These are phyloP conservation scores for Buceros bicornis DNA, from an alignment of 2,797 vertebrate genomes.

Conservation along the genomic window DNA sequence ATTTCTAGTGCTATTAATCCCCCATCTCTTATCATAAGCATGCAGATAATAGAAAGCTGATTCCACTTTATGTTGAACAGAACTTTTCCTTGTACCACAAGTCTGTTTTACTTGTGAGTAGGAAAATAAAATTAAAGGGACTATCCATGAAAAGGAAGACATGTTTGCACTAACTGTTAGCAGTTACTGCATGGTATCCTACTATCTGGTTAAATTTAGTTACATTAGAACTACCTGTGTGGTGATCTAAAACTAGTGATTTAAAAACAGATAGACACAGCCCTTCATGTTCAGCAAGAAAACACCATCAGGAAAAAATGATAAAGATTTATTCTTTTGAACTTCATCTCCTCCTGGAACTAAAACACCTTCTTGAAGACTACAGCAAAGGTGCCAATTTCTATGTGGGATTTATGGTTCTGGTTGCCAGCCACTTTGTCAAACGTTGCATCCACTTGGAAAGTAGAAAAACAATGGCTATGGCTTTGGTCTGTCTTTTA, in stretches of 20 bases:
- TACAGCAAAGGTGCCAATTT: not conserved
- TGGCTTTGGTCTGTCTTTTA: not conserved
- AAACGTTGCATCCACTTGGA: not conserved
- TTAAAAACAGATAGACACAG: not conserved
- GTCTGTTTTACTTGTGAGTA: not conserved
- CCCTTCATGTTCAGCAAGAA: not conserved
- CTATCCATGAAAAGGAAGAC: not conserved
- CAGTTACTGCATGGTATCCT: not conserved
- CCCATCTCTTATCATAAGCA: not conserved
- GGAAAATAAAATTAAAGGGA: not conserved
- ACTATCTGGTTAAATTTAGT: not conserved
- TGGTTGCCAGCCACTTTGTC: not conserved
- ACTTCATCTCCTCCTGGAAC: not conserved
- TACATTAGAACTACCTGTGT: not conserved
- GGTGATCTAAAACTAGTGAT: not conserved
- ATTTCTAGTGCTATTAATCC: not conserved
- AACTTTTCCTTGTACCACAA: not conserved
- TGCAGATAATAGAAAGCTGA: not conserved
- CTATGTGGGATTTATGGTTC: not conserved
- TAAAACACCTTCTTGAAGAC: not conserved
- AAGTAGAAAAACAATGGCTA: not conserved
- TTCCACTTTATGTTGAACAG: not conserved
- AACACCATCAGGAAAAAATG: not conserved
- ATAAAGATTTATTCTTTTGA: not conserved
- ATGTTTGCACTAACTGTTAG: not conserved